Base-by-base conservation (phyloP, 2,797 vertebrate genomes). In the Oreortyx pictus region DNA sequence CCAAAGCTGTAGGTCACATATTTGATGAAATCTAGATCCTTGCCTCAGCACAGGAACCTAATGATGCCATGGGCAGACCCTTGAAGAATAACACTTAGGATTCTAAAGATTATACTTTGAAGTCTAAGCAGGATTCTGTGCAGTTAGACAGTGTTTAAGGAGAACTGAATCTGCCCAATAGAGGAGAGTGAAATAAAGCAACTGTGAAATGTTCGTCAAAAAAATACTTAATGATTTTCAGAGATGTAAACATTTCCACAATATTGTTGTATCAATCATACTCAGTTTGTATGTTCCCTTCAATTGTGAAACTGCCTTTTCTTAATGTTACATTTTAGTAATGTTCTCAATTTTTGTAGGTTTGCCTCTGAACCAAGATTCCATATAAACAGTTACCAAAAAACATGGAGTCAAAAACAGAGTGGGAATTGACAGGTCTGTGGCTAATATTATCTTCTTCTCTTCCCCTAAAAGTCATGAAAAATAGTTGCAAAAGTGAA, bases 381-480 rank as follows among this genome's bases (percentile, higher is more conserved):
- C 27, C 18, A 6, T 35, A 83, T 49, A 27, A 31, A 14, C 3
- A 39, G 8, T 71, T 64, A 43, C 18, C 14, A 70, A 89, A 88
- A 88, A 74, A 2, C 7, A 24, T 0, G 0, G 4, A 62, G 7
- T 33, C 0, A 0, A 44, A 52, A 85, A 4, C 4, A 18, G 7
- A 52, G 25, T 76, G 8, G 41, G 75, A 91, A 84, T 8, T 6
- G 12, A 35, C 13, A 81, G 23, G 46, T 39, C 37, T 27, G 3
- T 73, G 46, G 25, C 31, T 67, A 76, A 50, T 6, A 29, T 4
- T 49, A 61, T 4, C 23, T 78, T 59, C 25, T 54, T 84, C 1
- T 0, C 7, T 66, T 20, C 29, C 13, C 50, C 44, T 86, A 57
- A 79, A 81, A 41, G 27, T 56, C 39, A 50, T 1, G 0, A 60